Percentiles rank a stretch among this genome's conserved stretches.
phyloP scores from a whole-genome alignment of 2,888 invertebrate genomes.

The Abrostola tripartita region DNA sequence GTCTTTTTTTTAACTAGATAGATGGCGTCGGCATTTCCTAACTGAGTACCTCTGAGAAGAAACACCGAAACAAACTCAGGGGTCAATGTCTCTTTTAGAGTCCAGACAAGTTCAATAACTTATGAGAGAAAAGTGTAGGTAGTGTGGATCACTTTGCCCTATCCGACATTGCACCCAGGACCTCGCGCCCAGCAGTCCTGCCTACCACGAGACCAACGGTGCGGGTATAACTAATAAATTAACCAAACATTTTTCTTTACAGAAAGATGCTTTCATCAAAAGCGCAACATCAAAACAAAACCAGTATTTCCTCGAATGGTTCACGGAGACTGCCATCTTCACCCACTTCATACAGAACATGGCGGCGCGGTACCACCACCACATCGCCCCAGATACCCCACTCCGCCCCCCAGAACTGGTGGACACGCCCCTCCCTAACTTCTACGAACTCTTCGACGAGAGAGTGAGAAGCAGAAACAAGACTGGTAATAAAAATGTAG shows the following conservation, averaged over 20 bases:
- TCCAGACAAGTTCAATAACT: too few relatives aligned
- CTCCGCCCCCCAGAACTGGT: constrained; percentile 58
- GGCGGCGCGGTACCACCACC: constrained; percentile 58
- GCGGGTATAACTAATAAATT: too few relatives aligned
- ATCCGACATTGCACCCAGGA: too few relatives aligned
- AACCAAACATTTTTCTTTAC: constrained; percentile 65
- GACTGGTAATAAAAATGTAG: constrained; percentile 55
- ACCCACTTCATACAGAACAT: constrained; percentile 91
- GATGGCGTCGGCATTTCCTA: too few relatives aligned
- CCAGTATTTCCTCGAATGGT: constrained; percentile 94
- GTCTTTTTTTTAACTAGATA: too few relatives aligned
- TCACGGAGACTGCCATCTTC: constrained; percentile 96
- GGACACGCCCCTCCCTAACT: constrained; percentile 81
- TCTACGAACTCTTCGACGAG: constrained; percentile 81
- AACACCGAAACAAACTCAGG: too few relatives aligned
- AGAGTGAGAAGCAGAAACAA: constrained; percentile 64
- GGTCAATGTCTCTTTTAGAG: too few relatives aligned
- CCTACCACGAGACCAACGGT: too few relatives aligned
- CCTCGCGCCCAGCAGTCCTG: too few relatives aligned
- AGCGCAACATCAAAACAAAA: constrained; percentile 90
- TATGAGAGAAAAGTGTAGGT: too few relatives aligned
- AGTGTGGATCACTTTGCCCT: too few relatives aligned
- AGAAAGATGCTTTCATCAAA: constrained; percentile 92
- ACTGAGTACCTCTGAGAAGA: too few relatives aligned
- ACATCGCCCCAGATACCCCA: constrained; percentile 21